Conservation (phyloP, 2,888 invertebrate genomes). For the Bombylius major region DNA sequence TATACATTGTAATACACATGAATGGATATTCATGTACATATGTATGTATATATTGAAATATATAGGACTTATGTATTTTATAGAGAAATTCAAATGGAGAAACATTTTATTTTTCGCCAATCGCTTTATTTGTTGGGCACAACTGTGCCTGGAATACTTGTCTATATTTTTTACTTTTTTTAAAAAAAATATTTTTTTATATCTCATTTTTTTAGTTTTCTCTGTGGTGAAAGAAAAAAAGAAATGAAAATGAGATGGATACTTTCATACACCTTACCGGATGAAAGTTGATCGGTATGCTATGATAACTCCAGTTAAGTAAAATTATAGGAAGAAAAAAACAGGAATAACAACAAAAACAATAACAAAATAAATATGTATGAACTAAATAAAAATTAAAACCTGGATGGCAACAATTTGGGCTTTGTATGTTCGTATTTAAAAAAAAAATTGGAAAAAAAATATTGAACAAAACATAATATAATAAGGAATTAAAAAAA, state of each 20-base stretch:
- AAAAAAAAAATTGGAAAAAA: too few relatives aligned
- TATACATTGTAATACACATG: not conserved
- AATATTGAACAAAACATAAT: too few relatives aligned
- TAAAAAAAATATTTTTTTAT: not conserved
- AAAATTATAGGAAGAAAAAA: too few relatives aligned
- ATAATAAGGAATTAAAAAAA: too few relatives aligned
- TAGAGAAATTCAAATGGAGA: not conserved
- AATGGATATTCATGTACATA: too few relatives aligned
- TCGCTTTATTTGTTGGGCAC: conserved; percentile 13
- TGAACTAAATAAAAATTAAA: too few relatives aligned
- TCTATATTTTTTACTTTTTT: not conserved
- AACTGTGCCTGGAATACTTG: conserved; percentile 1
- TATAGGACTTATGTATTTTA: not conserved
- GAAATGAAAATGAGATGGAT: not conserved
- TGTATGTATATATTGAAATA: not conserved
- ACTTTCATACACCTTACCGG: conserved; percentile 1
- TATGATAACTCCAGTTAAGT: not conserved
- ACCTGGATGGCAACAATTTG: too few relatives aligned
- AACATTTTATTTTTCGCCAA: conserved; percentile 11
- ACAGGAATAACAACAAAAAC: too few relatives aligned
- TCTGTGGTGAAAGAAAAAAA: not conserved
- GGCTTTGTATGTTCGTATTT: too few relatives aligned
- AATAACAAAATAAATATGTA: too few relatives aligned
- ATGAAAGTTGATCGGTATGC: conserved; percentile 10
- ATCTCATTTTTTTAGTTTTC: too few relatives aligned